Percentiles rank a stretch among this genome's conserved stretches.
phyloP scores from a whole-genome alignment of 92 coral and sea anemone genomes.

The Actinernus sp. region DNA sequence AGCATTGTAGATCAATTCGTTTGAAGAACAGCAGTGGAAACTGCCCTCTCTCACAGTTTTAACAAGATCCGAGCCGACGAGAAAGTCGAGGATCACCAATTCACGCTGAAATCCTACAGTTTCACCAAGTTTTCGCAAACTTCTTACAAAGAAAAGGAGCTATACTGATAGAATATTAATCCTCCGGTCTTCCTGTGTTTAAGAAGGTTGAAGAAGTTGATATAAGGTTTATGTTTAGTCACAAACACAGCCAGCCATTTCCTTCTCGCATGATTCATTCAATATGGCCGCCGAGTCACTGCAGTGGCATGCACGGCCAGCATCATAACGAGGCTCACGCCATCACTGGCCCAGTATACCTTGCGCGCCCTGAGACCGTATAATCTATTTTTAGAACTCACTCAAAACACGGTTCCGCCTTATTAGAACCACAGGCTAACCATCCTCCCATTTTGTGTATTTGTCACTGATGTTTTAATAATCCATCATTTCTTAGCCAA shows the following conservation, averaged over 20 bases:
- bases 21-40: background rate
- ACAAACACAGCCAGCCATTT: too few relatives aligned
- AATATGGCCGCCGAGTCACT: slow-evolving; percentile 78
- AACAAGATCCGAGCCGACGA: background rate
- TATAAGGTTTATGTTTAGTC: too few relatives aligned
- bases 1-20: slow-evolving; percentile 11
- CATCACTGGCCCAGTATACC: slow-evolving; percentile 29
- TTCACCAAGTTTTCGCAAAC: background rate
- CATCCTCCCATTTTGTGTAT: too few relatives aligned
- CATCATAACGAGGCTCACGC: slow-evolving; percentile 66
- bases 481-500: too few relatives aligned
- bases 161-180: background rate
- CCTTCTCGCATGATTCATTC: slow-evolving; percentile 85
- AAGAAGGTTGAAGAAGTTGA: background rate
- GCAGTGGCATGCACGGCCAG: slow-evolving; percentile 73
- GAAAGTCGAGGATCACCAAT: background rate
- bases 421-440: too few relatives aligned
- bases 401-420: too few relatives aligned
- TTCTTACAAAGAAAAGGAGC: background rate
- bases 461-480: too few relatives aligned
- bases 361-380: slow-evolving; percentile 2
- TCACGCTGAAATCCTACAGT: background rate
- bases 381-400: too few relatives aligned
- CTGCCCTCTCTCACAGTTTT: background rate
- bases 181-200: background rate